phyloP scores from a whole-genome alignment of 2,113 vertebrate genomes.

The Willisornis vidua region DNA sequence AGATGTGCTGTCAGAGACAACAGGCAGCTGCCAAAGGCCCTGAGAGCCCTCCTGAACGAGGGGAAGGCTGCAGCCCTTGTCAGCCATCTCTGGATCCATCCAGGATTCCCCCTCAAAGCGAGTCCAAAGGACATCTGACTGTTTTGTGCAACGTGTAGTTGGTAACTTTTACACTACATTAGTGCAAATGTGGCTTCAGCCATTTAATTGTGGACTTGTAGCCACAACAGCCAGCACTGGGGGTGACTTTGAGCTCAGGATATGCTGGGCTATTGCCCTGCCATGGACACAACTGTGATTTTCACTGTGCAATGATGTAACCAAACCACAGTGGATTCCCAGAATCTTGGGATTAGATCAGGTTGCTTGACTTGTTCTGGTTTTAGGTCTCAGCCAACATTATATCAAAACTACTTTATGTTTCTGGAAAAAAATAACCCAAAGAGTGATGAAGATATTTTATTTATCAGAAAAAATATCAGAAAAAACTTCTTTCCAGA shows the following conservation, averaged over 20 bases:
- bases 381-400: not conserved
- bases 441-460: not conserved
- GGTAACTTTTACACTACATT: not conserved
- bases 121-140: not conserved
- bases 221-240: fast-evolving
- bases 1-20: not conserved
- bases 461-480: not conserved
- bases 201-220: not conserved
- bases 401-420: not conserved
- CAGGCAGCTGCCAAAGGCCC: not conserved
- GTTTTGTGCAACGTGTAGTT: not conserved
- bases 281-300: not conserved
- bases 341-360: not conserved
- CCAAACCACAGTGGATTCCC: not conserved
- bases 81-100: not conserved
- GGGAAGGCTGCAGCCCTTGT: not conserved
- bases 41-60: not conserved
- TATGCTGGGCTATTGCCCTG: not conserved
- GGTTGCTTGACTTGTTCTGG: not conserved
- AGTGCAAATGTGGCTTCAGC: not conserved
- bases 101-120: not conserved
- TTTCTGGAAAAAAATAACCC: not conserved
- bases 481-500: no score
- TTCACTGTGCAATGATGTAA: not conserved
- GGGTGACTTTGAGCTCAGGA: not conserved